These are phyloP conservation scores for Aphodius sticticus DNA, from an alignment of 2,888 invertebrate species.

Conservation along the genomic window DNA sequence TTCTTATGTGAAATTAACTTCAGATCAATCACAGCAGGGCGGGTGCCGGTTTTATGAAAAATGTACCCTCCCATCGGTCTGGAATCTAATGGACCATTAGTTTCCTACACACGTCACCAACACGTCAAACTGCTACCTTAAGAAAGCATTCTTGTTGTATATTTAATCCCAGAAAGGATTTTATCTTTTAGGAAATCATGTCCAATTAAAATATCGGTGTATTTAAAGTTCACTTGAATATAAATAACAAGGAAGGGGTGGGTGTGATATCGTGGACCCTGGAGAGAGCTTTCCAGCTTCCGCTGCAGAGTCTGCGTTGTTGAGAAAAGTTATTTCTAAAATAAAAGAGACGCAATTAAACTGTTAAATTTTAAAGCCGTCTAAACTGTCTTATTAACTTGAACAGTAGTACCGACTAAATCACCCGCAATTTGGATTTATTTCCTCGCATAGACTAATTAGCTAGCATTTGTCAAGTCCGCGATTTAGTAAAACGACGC, in stretches of 20 bases:
- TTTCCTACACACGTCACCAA: neutral
- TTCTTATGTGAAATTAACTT: neutral
- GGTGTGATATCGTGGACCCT: neutral
- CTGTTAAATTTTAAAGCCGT: slow-evolving; percentile 13
- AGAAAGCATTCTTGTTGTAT: too few relatives aligned
- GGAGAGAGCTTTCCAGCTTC: neutral
- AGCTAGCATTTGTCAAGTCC: slow-evolving; percentile 24
- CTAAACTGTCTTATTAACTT: slow-evolving; percentile 19
- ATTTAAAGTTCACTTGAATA: slow-evolving; percentile 8
- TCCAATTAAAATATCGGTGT: neutral
- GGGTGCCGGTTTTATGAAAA: neutral
- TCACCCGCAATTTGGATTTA: slow-evolving; percentile 21
- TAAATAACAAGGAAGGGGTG: neutral
- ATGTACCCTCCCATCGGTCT: neutral
- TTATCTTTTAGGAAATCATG: neutral
- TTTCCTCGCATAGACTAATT: slow-evolving; percentile 20
- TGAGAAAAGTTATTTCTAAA: slow-evolving; percentile 7
- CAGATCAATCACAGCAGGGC: neutral
- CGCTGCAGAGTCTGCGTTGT: neutral
- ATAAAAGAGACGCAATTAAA: slow-evolving; percentile 16
- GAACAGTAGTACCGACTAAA: slow-evolving; percentile 19
- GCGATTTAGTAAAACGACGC: slow-evolving; percentile 21
- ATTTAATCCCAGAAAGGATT: neutral
- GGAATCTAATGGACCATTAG: neutral
- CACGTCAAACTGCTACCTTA: neutral